These are phyloP conservation scores for Artibeus lituratus DNA, from an alignment of 2,797 vertebrate genomes.

Conservation along the genomic window DNA sequence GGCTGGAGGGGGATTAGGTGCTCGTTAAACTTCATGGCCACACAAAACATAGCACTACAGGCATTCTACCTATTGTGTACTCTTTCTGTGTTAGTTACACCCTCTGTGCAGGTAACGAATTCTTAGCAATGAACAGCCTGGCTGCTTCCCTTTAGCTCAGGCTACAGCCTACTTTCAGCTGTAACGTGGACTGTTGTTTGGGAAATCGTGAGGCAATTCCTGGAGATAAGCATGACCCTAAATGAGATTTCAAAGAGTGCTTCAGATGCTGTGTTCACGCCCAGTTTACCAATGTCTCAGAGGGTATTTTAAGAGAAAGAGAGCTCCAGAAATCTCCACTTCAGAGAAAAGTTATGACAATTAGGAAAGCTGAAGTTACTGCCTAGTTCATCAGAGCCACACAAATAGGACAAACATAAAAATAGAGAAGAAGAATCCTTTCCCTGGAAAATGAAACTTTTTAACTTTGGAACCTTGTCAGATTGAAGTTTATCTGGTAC, in stretches of 20 bases:
- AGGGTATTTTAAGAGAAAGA: not conserved
- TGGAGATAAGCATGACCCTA: not conserved
- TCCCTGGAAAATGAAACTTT: not conserved
- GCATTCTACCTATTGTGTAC: not conserved
- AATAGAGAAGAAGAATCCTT: not conserved
- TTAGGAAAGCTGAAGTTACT: not conserved
- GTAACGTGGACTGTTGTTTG: not conserved
- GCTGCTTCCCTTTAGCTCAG: not conserved
- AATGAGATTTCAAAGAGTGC: not conserved
- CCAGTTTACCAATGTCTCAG: not conserved
- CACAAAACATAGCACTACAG: not conserved
- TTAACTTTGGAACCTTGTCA: not conserved
- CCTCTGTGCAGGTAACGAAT: not conserved
- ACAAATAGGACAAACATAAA: not conserved
- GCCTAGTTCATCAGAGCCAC: not conserved
- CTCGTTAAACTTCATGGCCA: not conserved
- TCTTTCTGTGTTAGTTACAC: not conserved
- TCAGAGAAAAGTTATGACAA: not conserved
- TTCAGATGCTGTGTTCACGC: not conserved
- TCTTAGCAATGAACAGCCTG: not conserved
- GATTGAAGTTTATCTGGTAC: not conserved
- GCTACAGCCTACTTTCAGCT: not conserved
- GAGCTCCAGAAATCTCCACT: not conserved
- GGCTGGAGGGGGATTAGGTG: not conserved
- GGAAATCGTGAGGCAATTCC: not conserved